Base-by-base conservation (phyloP, 2,888 invertebrate genomes). In the Quadriops clusia region DNA sequence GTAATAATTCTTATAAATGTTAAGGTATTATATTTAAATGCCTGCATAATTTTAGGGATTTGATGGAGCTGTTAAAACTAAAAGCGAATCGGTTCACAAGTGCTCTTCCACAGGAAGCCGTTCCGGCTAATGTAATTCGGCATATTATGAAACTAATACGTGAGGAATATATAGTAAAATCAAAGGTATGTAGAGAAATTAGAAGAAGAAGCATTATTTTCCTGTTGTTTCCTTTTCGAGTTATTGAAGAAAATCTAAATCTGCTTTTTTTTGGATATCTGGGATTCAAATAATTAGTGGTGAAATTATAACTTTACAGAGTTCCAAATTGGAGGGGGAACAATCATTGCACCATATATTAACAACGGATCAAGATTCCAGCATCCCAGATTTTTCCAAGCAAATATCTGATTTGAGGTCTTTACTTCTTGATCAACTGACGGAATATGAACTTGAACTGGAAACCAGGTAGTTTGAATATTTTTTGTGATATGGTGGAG, bases 101-200 rank as follows among this genome's bases (percentile, higher is more conserved):
- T 23, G 71, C 73, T 5, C 60, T 30, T 14, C 85, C 87, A 0
- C 71, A 79, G 32, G 82, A 87, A 60, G 72, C 78, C 8, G 80
- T 77, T 1, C 75, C 82, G 2, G 77, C 77, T 1, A 93, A 91
- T 59, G 81, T 91, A 63, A 79, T 87, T 32, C 67, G 85, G 5
- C 71, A 91, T 45, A 71, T 86, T 47, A 62, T 90, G 22, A 76
- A 89, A 46, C 75, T 86, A 17, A 75, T 89, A 28, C 61, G 87
- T 2, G 87, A 89, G 47, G 89, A 89, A 58, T 80, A 79, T 49
- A 68, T 74, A 24, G 64, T 70, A 9, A 65, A 62, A 37, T 60
- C 65, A 28, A 65, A 70, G 49, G 65, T 63, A n/a, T n/a, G 5
- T 17, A 13, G n/a, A 16, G 13, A 6, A 12, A 18, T 7, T 9